A percentile compares a stretch with the other conserved stretches of the same genome.
These are phyloP conservation scores for Melanchra persicariae DNA, from an alignment of 2,888 invertebrate species.

Conservation along the genomic window DNA sequence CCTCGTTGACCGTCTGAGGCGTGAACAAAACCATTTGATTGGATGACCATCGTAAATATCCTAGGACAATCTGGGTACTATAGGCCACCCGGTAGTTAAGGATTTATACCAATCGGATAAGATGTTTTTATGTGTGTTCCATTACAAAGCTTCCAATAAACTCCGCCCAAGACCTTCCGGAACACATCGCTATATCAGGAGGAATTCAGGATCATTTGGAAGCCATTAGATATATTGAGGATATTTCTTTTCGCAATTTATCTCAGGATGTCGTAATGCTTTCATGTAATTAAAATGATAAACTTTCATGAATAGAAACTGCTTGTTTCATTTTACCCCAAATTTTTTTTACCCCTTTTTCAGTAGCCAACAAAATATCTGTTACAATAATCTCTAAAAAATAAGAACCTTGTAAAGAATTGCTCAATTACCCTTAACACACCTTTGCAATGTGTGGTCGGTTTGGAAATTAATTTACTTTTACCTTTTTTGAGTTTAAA, in stretches of 20 bases:
- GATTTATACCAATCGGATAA: conserved; percentile 57
- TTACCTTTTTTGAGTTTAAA: conserved; percentile 80
- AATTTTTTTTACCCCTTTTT: conserved; percentile 12
- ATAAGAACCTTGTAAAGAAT: conserved; percentile 71
- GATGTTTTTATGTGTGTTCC: conserved; percentile 53
- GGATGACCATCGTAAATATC: conserved; percentile 55
- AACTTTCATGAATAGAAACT: not conserved
- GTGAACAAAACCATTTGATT: conserved; percentile 51
- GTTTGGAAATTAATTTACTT: conserved; percentile 77
- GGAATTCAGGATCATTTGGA: conserved; percentile 24
- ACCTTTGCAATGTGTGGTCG: conserved; percentile 75
- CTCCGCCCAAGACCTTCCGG: conserved; percentile 29
- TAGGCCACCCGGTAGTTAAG: conserved; percentile 43
- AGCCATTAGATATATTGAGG: conserved; percentile 24
- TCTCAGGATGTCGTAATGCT: conserved; percentile 12
- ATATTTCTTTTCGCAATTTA: conserved; percentile 9
- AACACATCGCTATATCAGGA: conserved; percentile 10
- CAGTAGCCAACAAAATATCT: conserved; percentile 30
- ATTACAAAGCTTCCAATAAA: conserved; percentile 54
- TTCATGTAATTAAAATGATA: conserved; percentile 39
- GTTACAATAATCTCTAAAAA: conserved; percentile 56
- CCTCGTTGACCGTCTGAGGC: conserved; percentile 23
- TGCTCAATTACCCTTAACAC: conserved; percentile 75
- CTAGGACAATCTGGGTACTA: conserved; percentile 45
- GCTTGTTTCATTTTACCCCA: not conserved